Conservation (phyloP, 2,888 invertebrate species). For the Andricus quercusramuli region DNA sequence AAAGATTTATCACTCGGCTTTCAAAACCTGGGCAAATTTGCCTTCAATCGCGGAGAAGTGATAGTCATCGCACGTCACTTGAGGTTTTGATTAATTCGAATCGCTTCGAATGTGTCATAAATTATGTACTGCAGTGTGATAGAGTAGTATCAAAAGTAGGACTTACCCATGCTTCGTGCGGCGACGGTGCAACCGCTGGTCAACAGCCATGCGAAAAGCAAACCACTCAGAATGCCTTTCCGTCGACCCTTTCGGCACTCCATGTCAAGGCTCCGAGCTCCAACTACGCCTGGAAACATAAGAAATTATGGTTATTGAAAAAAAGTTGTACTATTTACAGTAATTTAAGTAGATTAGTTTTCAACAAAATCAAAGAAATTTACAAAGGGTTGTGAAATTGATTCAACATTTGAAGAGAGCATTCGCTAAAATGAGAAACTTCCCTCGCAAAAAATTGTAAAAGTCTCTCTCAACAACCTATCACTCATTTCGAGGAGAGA, state of each 20-base stretch:
- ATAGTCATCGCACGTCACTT: neutral
- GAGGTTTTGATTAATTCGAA: neutral
- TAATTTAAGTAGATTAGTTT: neutral
- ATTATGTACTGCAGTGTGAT: neutral
- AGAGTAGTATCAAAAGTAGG: neutral
- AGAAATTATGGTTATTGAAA: neutral
- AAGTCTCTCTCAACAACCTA: neutral
- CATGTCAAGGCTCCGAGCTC: slow-evolving; percentile 74
- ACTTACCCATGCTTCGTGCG: slow-evolving; percentile 75
- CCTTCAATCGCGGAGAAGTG: neutral
- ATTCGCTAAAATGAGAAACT: slow-evolving; percentile 13
- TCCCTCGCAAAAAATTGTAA: neutral
- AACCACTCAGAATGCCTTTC: slow-evolving; percentile 73
- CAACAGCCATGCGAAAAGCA: slow-evolving; percentile 74
- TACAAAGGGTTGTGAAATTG: neutral
- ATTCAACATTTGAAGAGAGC: slow-evolving; percentile 1
- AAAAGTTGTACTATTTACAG: too few relatives aligned
- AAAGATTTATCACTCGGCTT: slow-evolving; percentile 29
- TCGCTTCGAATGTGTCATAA: neutral
- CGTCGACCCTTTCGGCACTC: slow-evolving; percentile 77
- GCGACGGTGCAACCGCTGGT: slow-evolving; percentile 72
- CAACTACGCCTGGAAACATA: slow-evolving; percentile 73
- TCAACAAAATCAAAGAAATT: slow-evolving; percentile 37
- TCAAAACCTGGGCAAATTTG: slow-evolving; percentile 16
- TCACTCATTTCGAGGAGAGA: neutral